Evolutionary conservation across 2,113 vertebrate species (phyloP).

Genomic region (Cervus canadensis): DNA sequence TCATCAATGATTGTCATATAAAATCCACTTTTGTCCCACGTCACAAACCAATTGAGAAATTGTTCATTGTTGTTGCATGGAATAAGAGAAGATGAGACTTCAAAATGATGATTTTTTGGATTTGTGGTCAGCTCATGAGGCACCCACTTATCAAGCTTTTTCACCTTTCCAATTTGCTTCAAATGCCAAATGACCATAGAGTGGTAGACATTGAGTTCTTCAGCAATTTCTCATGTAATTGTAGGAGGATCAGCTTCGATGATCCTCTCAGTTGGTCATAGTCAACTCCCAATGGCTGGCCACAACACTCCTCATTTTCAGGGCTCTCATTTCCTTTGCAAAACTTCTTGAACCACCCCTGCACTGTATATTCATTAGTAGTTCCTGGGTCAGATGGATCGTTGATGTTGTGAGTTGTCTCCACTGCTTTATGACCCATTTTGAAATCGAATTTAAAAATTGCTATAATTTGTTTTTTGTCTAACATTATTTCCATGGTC

Average conservation of each 20-base stretch:
- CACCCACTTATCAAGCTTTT: background rate
- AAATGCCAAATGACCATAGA: background rate
- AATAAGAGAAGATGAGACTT: background rate
- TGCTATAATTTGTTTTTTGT: background rate
- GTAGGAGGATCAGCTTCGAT: background rate
- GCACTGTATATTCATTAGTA: background rate
- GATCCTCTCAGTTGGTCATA: background rate
- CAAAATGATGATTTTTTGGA: background rate
- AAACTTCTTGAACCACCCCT: background rate
- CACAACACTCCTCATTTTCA: background rate
- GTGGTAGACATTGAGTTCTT: background rate
- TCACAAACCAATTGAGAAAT: background rate
- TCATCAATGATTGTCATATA: background rate
- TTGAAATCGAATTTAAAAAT: background rate
- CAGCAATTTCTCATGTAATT: background rate
- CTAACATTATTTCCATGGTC: background rate
- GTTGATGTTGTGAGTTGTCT: background rate
- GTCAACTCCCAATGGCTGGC: background rate
- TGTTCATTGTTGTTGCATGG: background rate
- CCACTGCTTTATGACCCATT: background rate
- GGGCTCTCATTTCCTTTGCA: background rate
- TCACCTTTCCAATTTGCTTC: background rate
- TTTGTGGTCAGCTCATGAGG: background rate
- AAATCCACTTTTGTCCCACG: background rate
- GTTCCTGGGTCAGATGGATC: background rate